Percentiles rank a stretch among this genome's conserved stretches.
Evolutionary conservation across 2,797 vertebrate species (phyloP).

Genomic region (Danio choprae): DNA sequence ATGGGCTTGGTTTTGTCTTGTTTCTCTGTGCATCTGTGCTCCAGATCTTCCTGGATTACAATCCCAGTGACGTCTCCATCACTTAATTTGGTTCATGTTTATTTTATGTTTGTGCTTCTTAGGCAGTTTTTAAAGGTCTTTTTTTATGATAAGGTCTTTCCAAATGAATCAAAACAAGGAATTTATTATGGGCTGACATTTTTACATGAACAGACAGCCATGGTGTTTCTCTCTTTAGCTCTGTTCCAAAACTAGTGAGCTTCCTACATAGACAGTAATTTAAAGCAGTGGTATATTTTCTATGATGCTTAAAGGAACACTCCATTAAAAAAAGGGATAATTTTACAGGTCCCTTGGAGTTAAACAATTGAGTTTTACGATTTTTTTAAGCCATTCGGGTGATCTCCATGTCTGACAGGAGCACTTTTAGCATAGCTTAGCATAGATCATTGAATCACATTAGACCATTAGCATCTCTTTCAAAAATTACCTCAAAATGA

Average conservation of each 20-base stretch:
- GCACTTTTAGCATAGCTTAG: too few relatives aligned
- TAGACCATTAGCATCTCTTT: too few relatives aligned
- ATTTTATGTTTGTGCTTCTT: conserved; percentile 51
- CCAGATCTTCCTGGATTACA: background rate
- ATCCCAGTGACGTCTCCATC: conserved; percentile 13
- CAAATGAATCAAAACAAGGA: background rate
- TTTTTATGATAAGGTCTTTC: conserved; percentile 2
- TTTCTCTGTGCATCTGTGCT: background rate
- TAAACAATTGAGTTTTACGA: too few relatives aligned
- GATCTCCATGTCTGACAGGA: too few relatives aligned
- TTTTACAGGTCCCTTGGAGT: too few relatives aligned
- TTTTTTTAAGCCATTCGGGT: too few relatives aligned
- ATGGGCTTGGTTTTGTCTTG: conserved; percentile 22
- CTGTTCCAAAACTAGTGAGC: background rate
- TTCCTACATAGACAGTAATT: background rate
- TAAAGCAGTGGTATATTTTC: background rate
- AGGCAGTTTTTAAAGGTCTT: conserved; percentile 6
- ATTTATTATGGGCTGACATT: background rate
- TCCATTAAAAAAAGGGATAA: too few relatives aligned
- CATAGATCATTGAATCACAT: too few relatives aligned
- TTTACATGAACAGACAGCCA: background rate
- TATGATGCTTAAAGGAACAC: too few relatives aligned
- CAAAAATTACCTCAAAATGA: too few relatives aligned
- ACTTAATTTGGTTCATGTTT: conserved; percentile 12
- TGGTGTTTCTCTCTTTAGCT: background rate